Evolutionary conservation across 2,888 invertebrate genomes (phyloP).

Genomic region (Eustalomyia histrio): DNA sequence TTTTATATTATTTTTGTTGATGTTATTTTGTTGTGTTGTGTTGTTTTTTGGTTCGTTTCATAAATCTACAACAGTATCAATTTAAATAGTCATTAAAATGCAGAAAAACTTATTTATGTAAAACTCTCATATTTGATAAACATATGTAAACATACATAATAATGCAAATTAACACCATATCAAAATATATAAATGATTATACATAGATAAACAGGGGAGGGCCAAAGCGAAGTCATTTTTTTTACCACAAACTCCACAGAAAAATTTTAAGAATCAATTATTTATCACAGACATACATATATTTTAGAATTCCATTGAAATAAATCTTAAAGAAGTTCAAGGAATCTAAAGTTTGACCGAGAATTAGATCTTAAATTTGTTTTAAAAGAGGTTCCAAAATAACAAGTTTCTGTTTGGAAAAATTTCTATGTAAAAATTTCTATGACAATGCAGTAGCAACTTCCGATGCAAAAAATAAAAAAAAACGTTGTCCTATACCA

Average conservation of each 20-base stretch:
- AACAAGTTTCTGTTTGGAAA: no score
- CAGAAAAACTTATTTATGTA: slow-evolving; percentile 38
- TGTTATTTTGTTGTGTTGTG: no score
- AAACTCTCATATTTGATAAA: slow-evolving; percentile 30
- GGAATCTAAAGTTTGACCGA: no score
- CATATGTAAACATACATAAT: slow-evolving; percentile 51
- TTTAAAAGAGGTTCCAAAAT: no score
- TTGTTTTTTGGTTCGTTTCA: background rate
- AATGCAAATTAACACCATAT: slow-evolving; percentile 35
- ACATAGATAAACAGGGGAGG: background rate
- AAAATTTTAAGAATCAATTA: background rate
- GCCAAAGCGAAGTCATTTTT: background rate
- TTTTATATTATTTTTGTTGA: slow-evolving; percentile 19
- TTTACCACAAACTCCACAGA: background rate
- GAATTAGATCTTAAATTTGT: no score
- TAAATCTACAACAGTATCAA: slow-evolving; percentile 36
- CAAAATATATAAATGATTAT: background rate
- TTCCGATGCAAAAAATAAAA: no score
- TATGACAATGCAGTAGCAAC: no score
- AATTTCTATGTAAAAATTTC: no score
- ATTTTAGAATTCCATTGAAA: no score
- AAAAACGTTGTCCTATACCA: no score
- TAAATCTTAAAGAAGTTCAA: no score
- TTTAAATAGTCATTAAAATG: slow-evolving; percentile 47
- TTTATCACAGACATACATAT: no score